Evolutionary conservation across 2,888 invertebrate genomes (phyloP), one percentile per base, ranked within the genome.

Genomic region (Anaspis maculata): DNA sequence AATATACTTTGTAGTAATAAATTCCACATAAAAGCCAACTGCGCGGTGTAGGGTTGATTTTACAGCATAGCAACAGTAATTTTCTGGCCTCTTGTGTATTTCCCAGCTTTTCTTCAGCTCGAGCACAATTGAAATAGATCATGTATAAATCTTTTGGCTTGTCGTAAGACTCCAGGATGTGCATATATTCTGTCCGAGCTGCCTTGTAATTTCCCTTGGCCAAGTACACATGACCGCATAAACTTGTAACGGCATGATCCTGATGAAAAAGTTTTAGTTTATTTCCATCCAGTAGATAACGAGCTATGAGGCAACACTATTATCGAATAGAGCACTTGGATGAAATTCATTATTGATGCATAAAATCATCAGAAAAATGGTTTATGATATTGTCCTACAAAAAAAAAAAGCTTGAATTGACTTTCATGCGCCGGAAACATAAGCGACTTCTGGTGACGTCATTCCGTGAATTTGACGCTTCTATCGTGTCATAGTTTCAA

Each of bases 61-160:
- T 62, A 37, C 62, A 61, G 4, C 62, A 57, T 7, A 52, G 35
- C 13, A 65, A 41, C 6, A 64, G 37, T 3, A 57, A 35, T 41
- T 60, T 57, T 34, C 61, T 50, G n/a, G 64, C 59, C 27, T 47
- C 45, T 31, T 61, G 57, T 24, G 46, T 35, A 13, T 61, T 40
- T n/a, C n/a, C n/a, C n/a, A n/a, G n/a, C n/a, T n/a, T n/a, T 30
- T 54, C 52, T 29, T 49, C 48, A 26, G 52, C 45, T 10, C 52
- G 37, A 0, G 59, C 56, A 26, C 51, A 48, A 35, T 61, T 55
- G 7, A 64, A 26, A 31, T 58, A 61, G 2, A 60, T 38, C 32
- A 65, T 37, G 40, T 63, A 61, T 15, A 62, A 43, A 37, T 62
- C 52, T 2, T 59, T 56, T 0, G 62, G 59, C 26, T 57, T 46